These are phyloP conservation scores for Synanthedon tipuliformis DNA, from an alignment of 2,888 invertebrate species.

Conservation along the genomic window DNA sequence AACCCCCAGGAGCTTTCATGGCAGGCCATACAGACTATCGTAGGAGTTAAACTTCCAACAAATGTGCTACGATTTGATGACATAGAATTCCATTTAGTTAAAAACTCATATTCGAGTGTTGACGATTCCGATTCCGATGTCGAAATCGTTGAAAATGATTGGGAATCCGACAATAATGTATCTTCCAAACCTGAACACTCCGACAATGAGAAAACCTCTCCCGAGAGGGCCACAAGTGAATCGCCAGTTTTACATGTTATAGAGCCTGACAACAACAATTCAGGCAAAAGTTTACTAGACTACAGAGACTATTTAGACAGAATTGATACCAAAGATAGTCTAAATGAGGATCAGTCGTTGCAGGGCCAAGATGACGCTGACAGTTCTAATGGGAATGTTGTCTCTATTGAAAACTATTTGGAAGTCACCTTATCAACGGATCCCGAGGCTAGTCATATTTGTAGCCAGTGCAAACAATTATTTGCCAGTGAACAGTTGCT, in stretches of 20 bases:
- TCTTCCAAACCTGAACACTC: slow-evolving; percentile 58
- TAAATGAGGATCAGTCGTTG: slow-evolving; percentile 39
- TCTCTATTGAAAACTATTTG: slow-evolving; percentile 66
- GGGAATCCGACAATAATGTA: slow-evolving; percentile 63
- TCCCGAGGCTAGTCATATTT: slow-evolving; percentile 63
- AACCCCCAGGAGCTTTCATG: slow-evolving; percentile 72
- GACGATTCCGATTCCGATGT: slow-evolving; percentile 67
- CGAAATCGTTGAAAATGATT: slow-evolving; percentile 65
- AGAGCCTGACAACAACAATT: slow-evolving; percentile 62
- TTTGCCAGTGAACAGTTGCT: slow-evolving; percentile 58
- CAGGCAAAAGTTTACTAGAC: slow-evolving; percentile 46
- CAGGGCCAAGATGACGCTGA: slow-evolving; percentile 55
- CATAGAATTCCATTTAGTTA: slow-evolving; percentile 63
- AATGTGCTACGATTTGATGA: slow-evolving; percentile 67
- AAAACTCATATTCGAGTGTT: slow-evolving; percentile 55
- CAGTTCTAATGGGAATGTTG: slow-evolving; percentile 61
- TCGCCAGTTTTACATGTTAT: slow-evolving; percentile 59
- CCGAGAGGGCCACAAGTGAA: slow-evolving; percentile 56
- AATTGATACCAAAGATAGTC: slow-evolving; percentile 54
- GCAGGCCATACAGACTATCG: slow-evolving; percentile 70
- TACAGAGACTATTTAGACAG: slow-evolving; percentile 55
- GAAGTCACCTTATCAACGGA: slow-evolving; percentile 66
- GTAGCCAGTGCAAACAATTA: slow-evolving; percentile 63
- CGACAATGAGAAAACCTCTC: slow-evolving; percentile 59
- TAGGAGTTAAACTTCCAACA: slow-evolving; percentile 67